Conservation (phyloP, 2,797 vertebrate genomes). For the Rhodeus uyekii region DNA sequence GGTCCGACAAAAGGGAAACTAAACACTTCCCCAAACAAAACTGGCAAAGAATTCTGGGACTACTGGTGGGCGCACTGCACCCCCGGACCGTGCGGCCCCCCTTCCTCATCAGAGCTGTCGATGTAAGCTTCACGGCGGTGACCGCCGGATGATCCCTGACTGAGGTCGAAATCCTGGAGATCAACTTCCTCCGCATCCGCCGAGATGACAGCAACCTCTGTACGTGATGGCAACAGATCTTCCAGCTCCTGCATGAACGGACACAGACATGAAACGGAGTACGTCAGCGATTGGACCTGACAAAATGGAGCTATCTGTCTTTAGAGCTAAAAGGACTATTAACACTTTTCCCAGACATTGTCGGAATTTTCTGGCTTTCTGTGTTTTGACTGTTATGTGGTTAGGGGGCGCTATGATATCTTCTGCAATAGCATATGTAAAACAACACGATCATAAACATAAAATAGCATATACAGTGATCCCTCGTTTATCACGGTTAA, state of each 20-base stretch:
- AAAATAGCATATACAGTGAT: too few relatives aligned
- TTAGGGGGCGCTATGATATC: too few relatives aligned
- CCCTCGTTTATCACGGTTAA: too few relatives aligned
- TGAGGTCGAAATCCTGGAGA: constrained; percentile 92
- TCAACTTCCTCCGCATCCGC: constrained; percentile 95
- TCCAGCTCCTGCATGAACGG: constrained; percentile 85
- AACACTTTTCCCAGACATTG: background rate
- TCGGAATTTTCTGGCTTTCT: too few relatives aligned
- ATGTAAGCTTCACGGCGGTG: constrained; percentile 95
- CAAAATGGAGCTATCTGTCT: background rate
- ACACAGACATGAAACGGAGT: background rate
- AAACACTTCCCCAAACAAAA: constrained; percentile 26
- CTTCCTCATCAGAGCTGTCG: constrained; percentile 97
- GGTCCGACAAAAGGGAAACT: constrained; percentile 41
- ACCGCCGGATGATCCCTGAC: constrained; percentile 87
- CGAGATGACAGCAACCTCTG: constrained; percentile 86
- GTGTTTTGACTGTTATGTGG: too few relatives aligned
- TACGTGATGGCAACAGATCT: constrained; percentile 93
- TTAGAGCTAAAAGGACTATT: background rate
- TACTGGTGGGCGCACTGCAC: constrained; percentile 99
- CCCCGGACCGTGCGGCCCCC: constrained; percentile 92
- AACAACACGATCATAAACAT: too few relatives aligned
- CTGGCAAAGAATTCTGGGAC: constrained; percentile 19
- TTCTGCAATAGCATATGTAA: too few relatives aligned
- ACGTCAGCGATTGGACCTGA: background rate